These are phyloP conservation scores for Menidia beryllina DNA, from an alignment of 2,113 vertebrate genomes.

Conservation along the genomic window DNA sequence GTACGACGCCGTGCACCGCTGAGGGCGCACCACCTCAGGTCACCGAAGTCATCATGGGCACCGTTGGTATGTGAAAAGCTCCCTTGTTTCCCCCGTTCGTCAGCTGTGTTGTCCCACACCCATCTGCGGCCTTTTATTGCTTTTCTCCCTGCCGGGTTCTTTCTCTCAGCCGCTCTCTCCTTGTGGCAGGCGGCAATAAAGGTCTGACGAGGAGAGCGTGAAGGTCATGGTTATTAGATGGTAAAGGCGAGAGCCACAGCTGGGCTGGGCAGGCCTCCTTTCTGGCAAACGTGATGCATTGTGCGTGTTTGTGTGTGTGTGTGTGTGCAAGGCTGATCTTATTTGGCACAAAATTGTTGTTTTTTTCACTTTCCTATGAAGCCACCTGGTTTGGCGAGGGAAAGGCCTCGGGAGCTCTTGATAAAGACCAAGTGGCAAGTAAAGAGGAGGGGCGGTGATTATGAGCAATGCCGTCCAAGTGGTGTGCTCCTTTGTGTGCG, in stretches of 20 bases:
- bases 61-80: conserved; percentile 68
- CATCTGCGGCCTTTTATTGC: conserved; percentile 75
- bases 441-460: conserved; percentile 49
- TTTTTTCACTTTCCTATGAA: conserved; percentile 42
- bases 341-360: conserved; percentile 40
- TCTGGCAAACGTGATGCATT: conserved; percentile 71
- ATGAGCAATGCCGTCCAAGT: conserved; percentile 49
- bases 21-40: conserved; percentile 39
- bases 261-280: conserved; percentile 66
- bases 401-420: conserved; percentile 52
- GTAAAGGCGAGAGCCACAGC: conserved; percentile 77
- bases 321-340: conserved; percentile 16
- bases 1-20: conserved; percentile 18
- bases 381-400: conserved; percentile 67
- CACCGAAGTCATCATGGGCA: conserved; percentile 58
- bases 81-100: conserved; percentile 59
- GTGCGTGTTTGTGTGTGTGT: conserved; percentile 42
- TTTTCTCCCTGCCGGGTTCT: conserved; percentile 48
- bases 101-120: conserved; percentile 72
- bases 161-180: conserved; percentile 35
- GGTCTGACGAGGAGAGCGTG: conserved; percentile 77
- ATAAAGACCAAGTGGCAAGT: conserved; percentile 60
- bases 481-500: conserved; percentile 27
- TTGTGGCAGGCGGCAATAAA: conserved; percentile 75
- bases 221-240: conserved; percentile 81